These are phyloP conservation scores for Oostethus manadensis DNA, from an alignment of 2,113 vertebrate genomes.

Conservation along the genomic window DNA sequence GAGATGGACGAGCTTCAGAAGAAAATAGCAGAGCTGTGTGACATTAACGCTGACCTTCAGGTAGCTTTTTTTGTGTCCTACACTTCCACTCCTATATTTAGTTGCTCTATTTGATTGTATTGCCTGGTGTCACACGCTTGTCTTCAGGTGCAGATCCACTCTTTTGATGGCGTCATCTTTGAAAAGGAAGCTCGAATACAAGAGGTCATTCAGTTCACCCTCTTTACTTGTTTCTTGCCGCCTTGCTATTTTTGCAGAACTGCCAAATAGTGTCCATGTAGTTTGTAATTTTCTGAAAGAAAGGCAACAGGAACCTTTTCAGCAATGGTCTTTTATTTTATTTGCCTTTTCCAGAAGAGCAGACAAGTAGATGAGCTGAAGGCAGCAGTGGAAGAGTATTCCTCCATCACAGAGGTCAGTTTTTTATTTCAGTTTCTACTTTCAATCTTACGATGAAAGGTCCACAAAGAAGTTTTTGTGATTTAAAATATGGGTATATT, in stretches of 20 bases:
- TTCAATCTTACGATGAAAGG: too few relatives aligned
- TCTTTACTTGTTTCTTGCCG: not conserved
- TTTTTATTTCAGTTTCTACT: not conserved
- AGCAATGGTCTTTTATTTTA: not conserved
- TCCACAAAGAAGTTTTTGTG: too few relatives aligned
- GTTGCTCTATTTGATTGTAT: not conserved
- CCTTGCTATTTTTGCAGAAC: not conserved
- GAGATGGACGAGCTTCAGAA: slow-evolving; percentile 78
- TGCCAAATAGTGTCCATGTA: not conserved
- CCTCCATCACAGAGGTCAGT: slow-evolving; percentile 79
- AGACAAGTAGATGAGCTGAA: slow-evolving; percentile 79
- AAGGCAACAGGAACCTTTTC: not conserved
- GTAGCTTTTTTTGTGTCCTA: slow-evolving; percentile 53
- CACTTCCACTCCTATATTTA: not conserved
- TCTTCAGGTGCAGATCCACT: slow-evolving; percentile 73
- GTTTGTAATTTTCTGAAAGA: too few relatives aligned
- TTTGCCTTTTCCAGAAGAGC: slow-evolving; percentile 70
- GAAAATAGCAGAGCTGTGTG: slow-evolving; percentile 76
- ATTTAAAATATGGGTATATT: too few relatives aligned
- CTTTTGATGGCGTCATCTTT: slow-evolving; percentile 68
- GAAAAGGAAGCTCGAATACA: slow-evolving; percentile 75
- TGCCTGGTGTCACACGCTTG: not conserved
- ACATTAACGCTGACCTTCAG: slow-evolving; percentile 75
- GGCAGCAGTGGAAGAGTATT: slow-evolving; percentile 75
- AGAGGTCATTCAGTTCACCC: slow-evolving; percentile 67